Evolutionary conservation across 2,888 invertebrate genomes (phyloP), one percentile per base, ranked within the genome.

Genomic region (Acleris holmiana): DNA sequence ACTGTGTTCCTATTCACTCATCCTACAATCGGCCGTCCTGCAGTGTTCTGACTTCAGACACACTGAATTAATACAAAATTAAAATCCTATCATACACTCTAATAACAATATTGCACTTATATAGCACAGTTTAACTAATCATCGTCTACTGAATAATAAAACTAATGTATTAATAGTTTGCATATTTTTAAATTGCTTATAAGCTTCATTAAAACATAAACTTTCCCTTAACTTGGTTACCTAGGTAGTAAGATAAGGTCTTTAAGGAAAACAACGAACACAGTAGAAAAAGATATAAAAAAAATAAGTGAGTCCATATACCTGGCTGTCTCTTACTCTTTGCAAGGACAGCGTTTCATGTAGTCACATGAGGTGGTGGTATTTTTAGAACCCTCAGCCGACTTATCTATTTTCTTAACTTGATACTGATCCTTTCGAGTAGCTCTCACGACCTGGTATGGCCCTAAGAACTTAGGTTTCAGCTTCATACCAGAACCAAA

Each of bases 381-480:
- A 19, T 47, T 47, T 18, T 19, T 19, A 8, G 47, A 8, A 17
- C 47, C 47, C 18, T 47, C 47, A 8, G 47, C 18, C 2, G 47
- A 18, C 18, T 47, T 18, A 18, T 48, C 48, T 6, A 48, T 19
- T 4, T 46, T 56, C n/a, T 46, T 10, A 0, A 56, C 48, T 7
- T 19, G 15, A 29, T 57, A 48, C 15, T 47, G 17, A n/a, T 57
- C 57, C 8, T 25, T 10, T 35, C 57, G 29, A 1, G 7, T 47
- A 3, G 2, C 19, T 10, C 10, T 35, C 7, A 17, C 10, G 15
- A 47, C 57, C 8, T 6, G 6, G n/a, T 48, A 57, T 7, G 47
- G 57, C 29, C 57, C 57, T 29, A 57, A 29, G 19, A 15, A 57
- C 10, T 57, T 57, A 29, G 57, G 57, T 7, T 57, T 57, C 19